These are phyloP conservation scores for Acanthisitta chloris DNA, from an alignment of 2,113 vertebrate species.

Conservation along the genomic window DNA sequence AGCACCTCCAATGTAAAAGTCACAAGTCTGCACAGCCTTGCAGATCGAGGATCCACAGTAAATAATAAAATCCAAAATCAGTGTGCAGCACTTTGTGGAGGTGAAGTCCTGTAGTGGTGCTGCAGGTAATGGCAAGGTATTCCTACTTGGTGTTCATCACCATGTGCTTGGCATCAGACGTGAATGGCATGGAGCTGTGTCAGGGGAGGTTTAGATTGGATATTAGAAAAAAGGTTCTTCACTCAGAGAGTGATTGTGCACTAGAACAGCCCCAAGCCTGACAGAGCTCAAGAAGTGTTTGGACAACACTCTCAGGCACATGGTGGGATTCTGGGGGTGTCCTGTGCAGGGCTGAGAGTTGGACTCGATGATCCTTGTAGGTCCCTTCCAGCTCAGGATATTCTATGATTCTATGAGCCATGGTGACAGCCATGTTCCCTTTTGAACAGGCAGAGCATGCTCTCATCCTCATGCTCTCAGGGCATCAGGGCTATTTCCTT, in stretches of 20 bases:
- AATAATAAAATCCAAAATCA: not conserved
- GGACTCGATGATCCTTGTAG: not conserved
- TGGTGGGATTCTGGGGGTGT: not conserved
- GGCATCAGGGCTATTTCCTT: not conserved
- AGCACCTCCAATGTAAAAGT: not conserved
- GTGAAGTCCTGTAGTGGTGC: not conserved
- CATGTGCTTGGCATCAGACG: not conserved
- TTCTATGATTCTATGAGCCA: not conserved
- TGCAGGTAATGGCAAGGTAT: not conserved
- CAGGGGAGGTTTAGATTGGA: not conserved
- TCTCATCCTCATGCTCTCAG: not conserved
- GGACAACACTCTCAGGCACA: accelerated
- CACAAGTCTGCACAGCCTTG: not conserved
- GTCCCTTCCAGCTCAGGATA: not conserved
- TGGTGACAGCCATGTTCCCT: not conserved
- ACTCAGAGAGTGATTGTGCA: not conserved
- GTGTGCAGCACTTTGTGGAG: not conserved
- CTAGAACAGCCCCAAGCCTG: not conserved
- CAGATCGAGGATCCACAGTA: not conserved
- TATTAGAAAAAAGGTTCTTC: not conserved
- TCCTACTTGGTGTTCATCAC: not conserved
- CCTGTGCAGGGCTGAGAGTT: not conserved
- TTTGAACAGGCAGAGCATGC: not conserved
- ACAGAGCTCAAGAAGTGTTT: accelerated
- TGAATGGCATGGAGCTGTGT: not conserved